A percentile compares a stretch with the other conserved stretches of the same genome.
Conservation (phyloP, 2,113 vertebrate species). For the Mesoclemmys tuberculata region DNA sequence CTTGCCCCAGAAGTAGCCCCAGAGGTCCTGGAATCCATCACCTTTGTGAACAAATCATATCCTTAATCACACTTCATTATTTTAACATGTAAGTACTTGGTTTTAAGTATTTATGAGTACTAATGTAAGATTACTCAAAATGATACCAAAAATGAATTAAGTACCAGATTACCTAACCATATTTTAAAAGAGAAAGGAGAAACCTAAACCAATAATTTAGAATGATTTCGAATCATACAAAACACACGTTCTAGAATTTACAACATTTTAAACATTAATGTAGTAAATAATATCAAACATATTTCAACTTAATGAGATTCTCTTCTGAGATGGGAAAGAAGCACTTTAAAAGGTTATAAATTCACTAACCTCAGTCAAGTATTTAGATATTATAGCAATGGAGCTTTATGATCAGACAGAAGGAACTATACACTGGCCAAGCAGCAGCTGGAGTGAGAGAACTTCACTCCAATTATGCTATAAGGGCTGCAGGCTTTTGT, state of each 20-base stretch:
- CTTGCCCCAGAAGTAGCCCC: no score
- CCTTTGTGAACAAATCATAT: no score
- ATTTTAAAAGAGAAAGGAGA: background rate
- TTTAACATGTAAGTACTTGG: background rate
- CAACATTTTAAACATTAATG: background rate
- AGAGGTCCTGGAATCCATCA: no score
- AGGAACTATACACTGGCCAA: background rate
- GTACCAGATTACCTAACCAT: background rate
- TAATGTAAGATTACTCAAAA: background rate
- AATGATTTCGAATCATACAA: background rate
- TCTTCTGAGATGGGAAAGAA: slow-evolving; percentile 34
- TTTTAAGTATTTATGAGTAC: background rate
- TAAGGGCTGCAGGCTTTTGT: background rate
- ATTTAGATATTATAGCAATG: no score
- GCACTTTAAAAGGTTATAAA: background rate
- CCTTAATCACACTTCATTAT: background rate
- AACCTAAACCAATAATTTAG: slow-evolving; percentile 6
- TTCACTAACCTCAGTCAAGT: background rate
- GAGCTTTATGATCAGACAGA: background rate
- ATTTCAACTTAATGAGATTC: background rate
- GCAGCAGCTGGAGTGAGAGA: background rate
- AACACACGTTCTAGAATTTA: background rate
- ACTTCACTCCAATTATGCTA: background rate
- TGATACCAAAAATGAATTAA: background rate
- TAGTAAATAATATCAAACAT: slow-evolving; percentile 5